Base-by-base conservation (phyloP, 1,140 invertebrate genomes). In the Triops cancriformis region DNA sequence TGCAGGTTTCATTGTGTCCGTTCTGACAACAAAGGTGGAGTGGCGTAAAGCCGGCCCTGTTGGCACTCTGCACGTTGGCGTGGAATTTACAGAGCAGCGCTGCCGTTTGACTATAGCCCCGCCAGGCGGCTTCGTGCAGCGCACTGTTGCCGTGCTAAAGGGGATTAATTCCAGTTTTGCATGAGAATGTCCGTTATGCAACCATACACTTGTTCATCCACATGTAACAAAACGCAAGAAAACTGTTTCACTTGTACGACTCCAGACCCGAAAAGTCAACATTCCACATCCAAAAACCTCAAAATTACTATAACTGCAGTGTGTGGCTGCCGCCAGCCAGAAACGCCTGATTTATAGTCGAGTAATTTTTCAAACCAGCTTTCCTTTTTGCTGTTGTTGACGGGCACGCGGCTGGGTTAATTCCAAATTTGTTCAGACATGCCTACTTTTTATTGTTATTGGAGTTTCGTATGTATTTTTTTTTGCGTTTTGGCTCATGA, bases 1-100 rank as follows among this genome's bases (percentile, higher is more conserved):
- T 85, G 80, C 94, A 94, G 79, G 93, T 94, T 87, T 98, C 95
- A 86, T 98, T 98, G 85, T 98, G 96, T 0, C 96, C 96, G 83
- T 96, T 97, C 87, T 98, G 96, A 82, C 94, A 96, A 73, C 94
- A 93, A 74, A 98, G 88, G 86, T 98, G 96, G 2, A 98, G 88
- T n/a, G 96, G 89, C 12, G 94, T 92, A 84, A 97, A 96, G 23
- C 95, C 95, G 75, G 92, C 93, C 80, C 91, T 88, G 86, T 98
- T 98, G 82, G 90, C 89, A 26, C 90, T 86, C 81, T 91, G 89
- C 77, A 94, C 85, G 76, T 92, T 89, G 3, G 90, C 90, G 72
- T 90, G 89, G 26, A 85, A 84, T 80, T 89, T 87, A 72, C 90
- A 88, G 51, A 98, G 87, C 23, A 92, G 84, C 79, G 93, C 89